Evolutionary conservation across 2,888 invertebrate species (phyloP), one percentile per base, ranked within the genome.

Genomic region (Trachelus iudaicus): DNA sequence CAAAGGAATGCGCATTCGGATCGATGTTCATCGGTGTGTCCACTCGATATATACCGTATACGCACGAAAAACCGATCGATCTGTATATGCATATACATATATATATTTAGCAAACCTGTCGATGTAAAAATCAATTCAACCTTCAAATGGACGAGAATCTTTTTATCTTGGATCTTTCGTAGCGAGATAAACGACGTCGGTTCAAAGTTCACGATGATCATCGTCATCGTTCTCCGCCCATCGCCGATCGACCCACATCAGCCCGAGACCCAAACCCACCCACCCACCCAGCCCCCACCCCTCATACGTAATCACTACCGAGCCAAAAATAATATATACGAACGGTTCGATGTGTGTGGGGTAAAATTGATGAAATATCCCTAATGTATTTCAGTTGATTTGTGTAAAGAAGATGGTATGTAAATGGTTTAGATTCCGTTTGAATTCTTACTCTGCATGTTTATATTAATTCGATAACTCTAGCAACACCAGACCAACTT

Each of bases 321-420:
- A 56, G 56, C 56, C 56, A 56, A 23, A 56, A 56, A 56, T 56
- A 56, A 23, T 56, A 23, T 6, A 56, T 56, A 56, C 56, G 56
- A 56, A 56, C 56, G 56, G 56, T 56, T 56, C 56, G 56, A 56
- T 56, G 56, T 56, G 23, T 56, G 1, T 56, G 76, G 83, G 82
- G 80, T 81, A 84, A 86, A 79, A 85, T 88, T 89, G 86, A 89
- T 89, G 86, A 89, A 89, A 88, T 87, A 81, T 87, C 85, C 87
- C 86, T 88, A 84, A 86, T 89, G 85, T 88, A 88, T 89, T 89
- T 89, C 89, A 89, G 89, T 89, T 89, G 88, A 89, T 89, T 89
- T 89, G 89, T 89, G 89, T 89, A 89, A 89, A 89, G 89, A 89
- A 89, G 89, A 89, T 89, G 89, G 89, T 89, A 89, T 89, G 89